phyloP scores from a whole-genome alignment of 2,797 vertebrate genomes.

The Cuculus canorus region DNA sequence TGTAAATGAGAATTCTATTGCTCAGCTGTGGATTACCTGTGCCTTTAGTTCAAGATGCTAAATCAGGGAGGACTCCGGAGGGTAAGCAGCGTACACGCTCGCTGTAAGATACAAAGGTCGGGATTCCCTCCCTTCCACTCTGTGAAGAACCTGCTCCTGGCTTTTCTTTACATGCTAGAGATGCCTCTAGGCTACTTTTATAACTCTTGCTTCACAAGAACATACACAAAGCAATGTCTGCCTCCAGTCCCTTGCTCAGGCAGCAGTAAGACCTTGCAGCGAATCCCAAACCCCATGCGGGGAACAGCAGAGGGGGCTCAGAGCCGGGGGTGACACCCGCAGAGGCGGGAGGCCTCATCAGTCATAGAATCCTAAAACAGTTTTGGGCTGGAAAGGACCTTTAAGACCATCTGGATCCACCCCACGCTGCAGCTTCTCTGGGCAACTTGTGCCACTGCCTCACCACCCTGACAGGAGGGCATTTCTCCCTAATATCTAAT shows the following conservation, averaged over 20 bases:
- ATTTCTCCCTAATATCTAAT: no score
- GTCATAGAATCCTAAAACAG: neutral
- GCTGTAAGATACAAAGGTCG: rapidly evolving
- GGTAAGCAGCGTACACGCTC: neutral
- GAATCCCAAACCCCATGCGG: neutral
- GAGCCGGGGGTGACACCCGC: rapidly evolving
- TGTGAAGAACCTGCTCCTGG: neutral
- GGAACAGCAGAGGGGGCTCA: rapidly evolving
- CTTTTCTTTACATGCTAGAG: neutral
- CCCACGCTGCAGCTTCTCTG: no score
- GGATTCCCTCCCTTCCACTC: neutral
- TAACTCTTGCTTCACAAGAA: neutral
- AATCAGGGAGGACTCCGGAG: neutral
- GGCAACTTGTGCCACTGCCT: no score
- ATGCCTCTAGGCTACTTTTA: neutral
- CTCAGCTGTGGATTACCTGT: neutral
- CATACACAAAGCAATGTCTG: rapidly evolving
- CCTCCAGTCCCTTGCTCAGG: rapidly evolving
- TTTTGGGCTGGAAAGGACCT: no score
- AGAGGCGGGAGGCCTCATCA: rapidly evolving
- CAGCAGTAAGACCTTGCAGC: neutral
- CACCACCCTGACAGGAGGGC: no score
- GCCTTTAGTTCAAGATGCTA: neutral
- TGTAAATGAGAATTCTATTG: neutral
- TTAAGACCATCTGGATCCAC: no score